Percentiles rank a stretch among this genome's conserved stretches.
phyloP scores from a whole-genome alignment of 2,113 vertebrate species.

The Pseudopodoces humilis region DNA sequence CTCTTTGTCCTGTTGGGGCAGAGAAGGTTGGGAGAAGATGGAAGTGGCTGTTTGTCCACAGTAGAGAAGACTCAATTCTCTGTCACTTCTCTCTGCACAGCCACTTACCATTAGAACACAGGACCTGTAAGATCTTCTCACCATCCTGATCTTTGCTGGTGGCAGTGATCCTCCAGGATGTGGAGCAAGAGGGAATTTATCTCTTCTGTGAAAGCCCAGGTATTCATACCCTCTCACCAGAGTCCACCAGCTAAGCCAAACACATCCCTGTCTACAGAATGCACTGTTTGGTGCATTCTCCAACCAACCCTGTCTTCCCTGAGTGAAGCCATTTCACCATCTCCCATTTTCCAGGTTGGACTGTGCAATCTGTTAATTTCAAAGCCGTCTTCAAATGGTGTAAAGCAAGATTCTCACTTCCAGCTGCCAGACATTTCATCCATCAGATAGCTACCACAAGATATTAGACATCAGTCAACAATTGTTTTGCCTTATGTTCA shows the following conservation, averaged over 20 bases:
- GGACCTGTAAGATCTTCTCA: neutral
- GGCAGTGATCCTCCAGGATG: neutral
- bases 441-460: neutral
- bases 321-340: neutral
- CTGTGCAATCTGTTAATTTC: neutral
- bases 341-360: neutral
- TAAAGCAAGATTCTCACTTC: neutral
- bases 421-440: neutral
- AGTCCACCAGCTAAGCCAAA: neutral
- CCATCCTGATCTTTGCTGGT: neutral
- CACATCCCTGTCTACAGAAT: neutral
- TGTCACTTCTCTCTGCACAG: neutral
- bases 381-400: neutral
- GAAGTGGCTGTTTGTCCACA: neutral
- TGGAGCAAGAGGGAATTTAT: neutral
- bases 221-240: neutral
- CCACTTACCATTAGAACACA: neutral
- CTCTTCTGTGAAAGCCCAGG: neutral
- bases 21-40: neutral
- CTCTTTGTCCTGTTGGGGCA: neutral
- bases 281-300: neutral
- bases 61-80: neutral
- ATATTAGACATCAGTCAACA: neutral
- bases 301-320: neutral
- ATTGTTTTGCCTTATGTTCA: neutral